Evolutionary conservation across 2,797 vertebrate genomes (phyloP).

Genomic region (Sebastolobus alascanus): DNA sequence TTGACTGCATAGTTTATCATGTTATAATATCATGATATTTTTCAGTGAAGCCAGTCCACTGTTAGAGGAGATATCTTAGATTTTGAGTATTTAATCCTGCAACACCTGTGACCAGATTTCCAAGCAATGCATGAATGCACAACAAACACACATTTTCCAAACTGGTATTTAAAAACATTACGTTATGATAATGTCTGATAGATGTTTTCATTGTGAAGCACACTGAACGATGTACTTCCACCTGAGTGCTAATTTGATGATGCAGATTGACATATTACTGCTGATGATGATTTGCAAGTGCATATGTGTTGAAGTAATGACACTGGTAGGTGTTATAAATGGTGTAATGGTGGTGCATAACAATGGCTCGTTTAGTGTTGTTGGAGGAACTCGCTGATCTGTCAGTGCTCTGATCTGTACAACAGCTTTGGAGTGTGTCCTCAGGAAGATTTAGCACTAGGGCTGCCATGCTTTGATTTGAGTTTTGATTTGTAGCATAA

Average conservation of each 20-base stretch:
- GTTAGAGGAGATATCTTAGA: neutral
- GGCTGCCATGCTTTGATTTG: too few species aligned
- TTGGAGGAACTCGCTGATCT: neutral
- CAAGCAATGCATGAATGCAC: neutral
- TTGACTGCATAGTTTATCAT: neutral
- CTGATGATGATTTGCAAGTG: neutral
- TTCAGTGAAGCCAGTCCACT: neutral
- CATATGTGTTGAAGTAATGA: neutral
- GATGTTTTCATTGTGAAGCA: neutral
- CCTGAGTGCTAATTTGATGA: neutral
- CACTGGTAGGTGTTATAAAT: neutral
- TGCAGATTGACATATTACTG: neutral
- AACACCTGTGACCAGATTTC: neutral
- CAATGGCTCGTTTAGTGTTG: neutral
- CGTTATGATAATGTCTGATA: neutral
- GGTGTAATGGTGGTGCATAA: neutral
- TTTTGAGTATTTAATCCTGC: neutral
- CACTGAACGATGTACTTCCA: neutral
- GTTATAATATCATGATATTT: neutral
- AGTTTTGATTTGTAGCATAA: too few species aligned
- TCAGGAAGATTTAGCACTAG: too few species aligned
- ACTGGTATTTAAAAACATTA: neutral
- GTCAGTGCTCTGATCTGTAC: neutral
- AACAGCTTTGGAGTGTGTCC: neutral
- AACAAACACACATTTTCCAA: neutral